Conservation (phyloP, 2,797 vertebrate genomes). For the Cynodonichthys magdalenae region DNA sequence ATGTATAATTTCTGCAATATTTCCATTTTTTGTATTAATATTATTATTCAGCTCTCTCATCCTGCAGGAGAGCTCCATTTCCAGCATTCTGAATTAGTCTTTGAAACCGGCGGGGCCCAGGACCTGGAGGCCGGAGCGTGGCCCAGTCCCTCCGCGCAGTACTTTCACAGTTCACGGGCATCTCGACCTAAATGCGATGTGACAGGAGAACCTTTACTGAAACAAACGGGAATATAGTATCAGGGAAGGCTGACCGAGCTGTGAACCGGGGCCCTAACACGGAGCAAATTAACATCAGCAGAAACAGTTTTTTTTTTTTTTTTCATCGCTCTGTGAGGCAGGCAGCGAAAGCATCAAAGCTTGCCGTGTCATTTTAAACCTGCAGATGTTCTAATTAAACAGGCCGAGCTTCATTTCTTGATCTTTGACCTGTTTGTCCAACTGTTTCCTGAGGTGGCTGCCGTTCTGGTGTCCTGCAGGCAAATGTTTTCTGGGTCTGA, state of each 20-base stretch:
- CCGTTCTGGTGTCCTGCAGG: conserved; percentile 39
- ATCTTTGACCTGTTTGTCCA: conserved; percentile 43
- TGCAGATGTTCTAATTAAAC: conserved; percentile 37
- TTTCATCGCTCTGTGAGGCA: conserved; percentile 76
- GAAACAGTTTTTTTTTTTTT: conserved; percentile 70
- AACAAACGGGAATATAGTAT: conserved; percentile 90
- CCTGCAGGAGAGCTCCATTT: conserved; percentile 10
- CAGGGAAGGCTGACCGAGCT: conserved; percentile 92
- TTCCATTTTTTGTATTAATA: background rate
- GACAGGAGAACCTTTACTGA: conserved; percentile 89
- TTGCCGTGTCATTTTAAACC: conserved; percentile 78
- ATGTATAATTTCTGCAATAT: background rate
- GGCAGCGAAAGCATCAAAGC: conserved; percentile 70
- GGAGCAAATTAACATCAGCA: conserved; percentile 91
- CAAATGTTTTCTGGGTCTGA: conserved; percentile 27
- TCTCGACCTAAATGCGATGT: conserved; percentile 81
- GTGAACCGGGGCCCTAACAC: conserved; percentile 87
- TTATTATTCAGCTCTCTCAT: conserved; percentile 2
- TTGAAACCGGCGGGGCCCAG: conserved; percentile 30
- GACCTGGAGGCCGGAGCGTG: conserved; percentile 63
- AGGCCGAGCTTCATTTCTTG: conserved; percentile 8
- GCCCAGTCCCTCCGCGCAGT: conserved; percentile 73
- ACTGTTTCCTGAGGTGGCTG: conserved; percentile 41
- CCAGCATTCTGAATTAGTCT: background rate
- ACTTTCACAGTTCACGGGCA: conserved; percentile 89